These are phyloP conservation scores for Cartodere bifasciata DNA, from an alignment of 2,888 invertebrate genomes.

Conservation along the genomic window DNA sequence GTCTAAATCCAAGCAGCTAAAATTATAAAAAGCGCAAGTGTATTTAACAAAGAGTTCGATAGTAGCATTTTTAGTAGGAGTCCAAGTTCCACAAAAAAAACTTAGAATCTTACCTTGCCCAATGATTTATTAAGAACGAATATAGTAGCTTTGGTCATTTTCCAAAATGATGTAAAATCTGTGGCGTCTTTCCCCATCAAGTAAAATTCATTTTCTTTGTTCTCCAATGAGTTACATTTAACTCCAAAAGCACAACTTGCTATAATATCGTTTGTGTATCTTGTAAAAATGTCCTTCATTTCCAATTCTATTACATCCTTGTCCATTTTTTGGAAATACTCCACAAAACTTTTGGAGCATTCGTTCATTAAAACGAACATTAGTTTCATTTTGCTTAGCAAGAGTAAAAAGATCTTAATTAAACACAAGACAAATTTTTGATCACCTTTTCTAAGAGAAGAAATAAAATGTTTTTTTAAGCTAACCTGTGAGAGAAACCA, in stretches of 20 bases:
- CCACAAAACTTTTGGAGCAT: slow-evolving; percentile 17
- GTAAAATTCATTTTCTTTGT: slow-evolving; percentile 43
- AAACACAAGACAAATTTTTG: too few relatives aligned
- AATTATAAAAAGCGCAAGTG: too few relatives aligned
- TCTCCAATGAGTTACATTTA: slow-evolving; percentile 40
- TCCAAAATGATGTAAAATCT: slow-evolving; percentile 9
- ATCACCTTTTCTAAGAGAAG: too few relatives aligned
- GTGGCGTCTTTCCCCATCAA: slow-evolving; percentile 23
- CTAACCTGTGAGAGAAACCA: slow-evolving; percentile 22
- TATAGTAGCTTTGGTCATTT: slow-evolving; percentile 11
- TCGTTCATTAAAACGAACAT: slow-evolving; percentile 25
- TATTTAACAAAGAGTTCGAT: too few relatives aligned
- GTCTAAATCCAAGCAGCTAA: too few relatives aligned
- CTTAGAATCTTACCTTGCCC: too few relatives aligned
- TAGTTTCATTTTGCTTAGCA: slow-evolving; percentile 29
- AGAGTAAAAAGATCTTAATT: slow-evolving; percentile 32
- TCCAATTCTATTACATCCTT: slow-evolving; percentile 17
- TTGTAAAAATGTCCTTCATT: slow-evolving; percentile 33
- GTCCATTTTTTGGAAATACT: slow-evolving; percentile 19
- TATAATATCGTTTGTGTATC: slow-evolving; percentile 47
- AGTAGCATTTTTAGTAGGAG: too few relatives aligned
- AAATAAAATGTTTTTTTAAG: too few relatives aligned
- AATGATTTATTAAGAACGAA: too few relatives aligned
- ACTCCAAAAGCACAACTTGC: slow-evolving; percentile 45
- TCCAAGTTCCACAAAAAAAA: too few relatives aligned